Conservation (phyloP, 2,797 vertebrate species). For the Cossypha dichroa region DNA sequence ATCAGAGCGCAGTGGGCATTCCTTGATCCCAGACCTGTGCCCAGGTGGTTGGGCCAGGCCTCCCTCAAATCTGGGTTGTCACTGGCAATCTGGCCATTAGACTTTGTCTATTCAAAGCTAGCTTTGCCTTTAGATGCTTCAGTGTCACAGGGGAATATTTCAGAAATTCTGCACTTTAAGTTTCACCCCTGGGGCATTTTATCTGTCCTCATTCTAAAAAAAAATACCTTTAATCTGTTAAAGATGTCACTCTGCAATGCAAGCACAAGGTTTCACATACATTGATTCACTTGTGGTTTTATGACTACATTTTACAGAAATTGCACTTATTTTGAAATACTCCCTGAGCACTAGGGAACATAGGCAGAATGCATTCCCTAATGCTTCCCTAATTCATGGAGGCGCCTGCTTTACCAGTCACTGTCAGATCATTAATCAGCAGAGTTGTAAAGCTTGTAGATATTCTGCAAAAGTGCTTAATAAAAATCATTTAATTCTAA, state of each 20-base stretch:
- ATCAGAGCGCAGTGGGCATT: neutral
- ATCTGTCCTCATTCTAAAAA: neutral
- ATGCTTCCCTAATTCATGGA: slow-evolving; percentile 71
- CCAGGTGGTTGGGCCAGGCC: neutral
- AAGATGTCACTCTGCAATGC: neutral
- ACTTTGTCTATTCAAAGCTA: neutral
- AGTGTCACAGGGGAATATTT: neutral
- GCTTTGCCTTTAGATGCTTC: neutral
- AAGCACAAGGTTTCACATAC: neutral
- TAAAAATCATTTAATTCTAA: slow-evolving; percentile 81
- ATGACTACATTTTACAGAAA: slow-evolving; percentile 41
- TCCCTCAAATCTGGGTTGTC: neutral
- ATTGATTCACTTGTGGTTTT: neutral
- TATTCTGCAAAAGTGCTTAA: slow-evolving; percentile 82
- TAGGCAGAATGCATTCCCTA: slow-evolving; percentile 70
- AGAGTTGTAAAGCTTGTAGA: slow-evolving; percentile 77
- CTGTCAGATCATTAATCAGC: slow-evolving; percentile 76
- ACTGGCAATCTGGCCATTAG: neutral
- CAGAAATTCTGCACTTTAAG: neutral
- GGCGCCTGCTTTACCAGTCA: slow-evolving; percentile 75
- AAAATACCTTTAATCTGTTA: neutral
- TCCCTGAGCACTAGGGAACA: slow-evolving; percentile 26
- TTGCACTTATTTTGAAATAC: slow-evolving; percentile 66
- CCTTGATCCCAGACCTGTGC: neutral
- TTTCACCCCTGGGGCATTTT: neutral